phyloP scores from a whole-genome alignment of 2,888 invertebrate genomes.

The Himalopsyche japonica region DNA sequence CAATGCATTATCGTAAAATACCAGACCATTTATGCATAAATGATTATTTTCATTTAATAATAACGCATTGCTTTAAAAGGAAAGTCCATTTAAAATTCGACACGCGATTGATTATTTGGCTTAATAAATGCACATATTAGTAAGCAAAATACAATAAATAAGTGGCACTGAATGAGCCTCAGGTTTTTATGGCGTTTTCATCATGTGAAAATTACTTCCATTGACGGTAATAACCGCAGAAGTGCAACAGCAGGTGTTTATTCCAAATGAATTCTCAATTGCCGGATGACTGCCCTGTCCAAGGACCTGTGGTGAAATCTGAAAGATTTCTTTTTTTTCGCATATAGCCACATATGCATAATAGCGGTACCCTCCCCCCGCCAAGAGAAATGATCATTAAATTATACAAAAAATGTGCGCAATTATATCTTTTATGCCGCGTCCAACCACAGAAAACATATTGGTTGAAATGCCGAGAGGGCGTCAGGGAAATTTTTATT shows the following conservation, averaged over 20 bases:
- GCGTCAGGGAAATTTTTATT: too few relatives aligned
- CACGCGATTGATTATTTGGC: background rate
- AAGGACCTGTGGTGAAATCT: background rate
- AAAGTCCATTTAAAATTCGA: background rate
- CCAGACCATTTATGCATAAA: too few relatives aligned
- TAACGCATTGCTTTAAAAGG: background rate
- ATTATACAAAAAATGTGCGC: background rate
- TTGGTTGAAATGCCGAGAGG: too few relatives aligned
- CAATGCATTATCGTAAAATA: too few relatives aligned
- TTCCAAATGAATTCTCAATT: slow-evolving; percentile 30
- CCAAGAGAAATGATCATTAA: background rate
- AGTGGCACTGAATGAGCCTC: background rate
- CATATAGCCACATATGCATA: background rate
- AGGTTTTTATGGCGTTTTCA: background rate
- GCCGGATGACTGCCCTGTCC: background rate
- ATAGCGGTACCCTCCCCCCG: background rate
- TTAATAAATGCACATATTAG: background rate
- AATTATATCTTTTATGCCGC: background rate
- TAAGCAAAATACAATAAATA: background rate
- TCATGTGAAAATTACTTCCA: slow-evolving; percentile 6
- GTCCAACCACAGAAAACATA: background rate
- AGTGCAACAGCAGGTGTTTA: slow-evolving; percentile 22
- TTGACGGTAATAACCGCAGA: slow-evolving; percentile 3
- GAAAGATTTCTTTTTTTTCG: slow-evolving; percentile 1
- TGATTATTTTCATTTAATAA: too few relatives aligned